A percentile compares a stretch with the other conserved stretches of the same genome.
Conservation (phyloP, 2,113 vertebrate species). For the Leptobrachium leishanense region DNA sequence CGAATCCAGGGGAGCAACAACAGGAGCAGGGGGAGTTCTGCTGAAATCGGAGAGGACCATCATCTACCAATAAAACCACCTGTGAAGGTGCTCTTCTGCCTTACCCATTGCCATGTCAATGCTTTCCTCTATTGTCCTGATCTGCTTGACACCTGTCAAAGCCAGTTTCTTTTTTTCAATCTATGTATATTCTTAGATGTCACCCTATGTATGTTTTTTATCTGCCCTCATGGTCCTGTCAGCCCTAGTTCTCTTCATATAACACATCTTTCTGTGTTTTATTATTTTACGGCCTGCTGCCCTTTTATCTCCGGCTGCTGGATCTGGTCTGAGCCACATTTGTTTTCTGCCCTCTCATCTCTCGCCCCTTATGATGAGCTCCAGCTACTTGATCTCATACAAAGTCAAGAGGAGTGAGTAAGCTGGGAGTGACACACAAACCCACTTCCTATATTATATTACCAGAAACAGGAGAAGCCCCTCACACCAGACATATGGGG, state of each 20-base stretch:
- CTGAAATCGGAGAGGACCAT: too few relatives aligned
- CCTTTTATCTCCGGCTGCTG: neutral
- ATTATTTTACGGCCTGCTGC: neutral
- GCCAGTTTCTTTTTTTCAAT: too few relatives aligned
- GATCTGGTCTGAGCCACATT: neutral
- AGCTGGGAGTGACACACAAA: neutral
- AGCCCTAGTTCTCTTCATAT: neutral
- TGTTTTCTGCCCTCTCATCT: neutral
- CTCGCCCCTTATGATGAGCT: neutral
- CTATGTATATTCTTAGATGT: too few relatives aligned
- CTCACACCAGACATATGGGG: neutral
- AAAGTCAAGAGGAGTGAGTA: neutral
- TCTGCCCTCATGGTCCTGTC: neutral
- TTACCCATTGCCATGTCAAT: too few relatives aligned
- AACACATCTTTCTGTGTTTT: neutral
- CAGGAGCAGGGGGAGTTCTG: too few relatives aligned
- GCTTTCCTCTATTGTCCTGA: too few relatives aligned
- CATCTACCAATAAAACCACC: too few relatives aligned
- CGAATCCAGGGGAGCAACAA: too few relatives aligned
- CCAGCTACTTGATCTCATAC: neutral
- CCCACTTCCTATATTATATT: neutral
- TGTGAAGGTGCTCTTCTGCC: too few relatives aligned
- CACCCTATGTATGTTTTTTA: too few relatives aligned
- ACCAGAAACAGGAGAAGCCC: neutral
- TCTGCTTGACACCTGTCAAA: too few relatives aligned